phyloP scores from a whole-genome alignment of 2,113 vertebrate genomes.

The Platichthys flesus region DNA sequence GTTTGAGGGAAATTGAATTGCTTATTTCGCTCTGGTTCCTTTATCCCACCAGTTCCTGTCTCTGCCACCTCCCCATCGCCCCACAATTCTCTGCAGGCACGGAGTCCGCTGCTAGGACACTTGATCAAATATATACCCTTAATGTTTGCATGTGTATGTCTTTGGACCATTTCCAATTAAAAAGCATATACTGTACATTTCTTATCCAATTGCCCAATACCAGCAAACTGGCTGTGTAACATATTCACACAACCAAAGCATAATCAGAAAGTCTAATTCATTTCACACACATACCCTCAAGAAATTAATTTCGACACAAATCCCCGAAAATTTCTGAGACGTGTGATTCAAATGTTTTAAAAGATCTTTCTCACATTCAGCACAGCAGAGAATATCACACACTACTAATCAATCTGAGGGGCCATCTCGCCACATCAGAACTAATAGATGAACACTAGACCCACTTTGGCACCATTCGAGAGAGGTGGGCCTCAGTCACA shows the following conservation, averaged over 20 bases:
- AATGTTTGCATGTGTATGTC: constrained; percentile 1
- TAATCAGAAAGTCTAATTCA: constrained; percentile 5
- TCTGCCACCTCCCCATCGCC: constrained; percentile 11
- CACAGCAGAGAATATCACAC: constrained; percentile 2
- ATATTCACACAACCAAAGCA: neutral
- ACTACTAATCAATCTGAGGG: neutral
- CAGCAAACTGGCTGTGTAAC: neutral
- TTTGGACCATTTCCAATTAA: constrained; percentile 8
- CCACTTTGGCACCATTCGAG: neutral
- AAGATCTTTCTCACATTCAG: neutral
- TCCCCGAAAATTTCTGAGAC: neutral
- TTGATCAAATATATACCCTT: constrained; percentile 32
- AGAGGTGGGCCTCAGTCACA: constrained; percentile 46
- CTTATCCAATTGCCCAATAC: neutral
- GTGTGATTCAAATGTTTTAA: neutral
- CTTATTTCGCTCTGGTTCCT: constrained; percentile 50
- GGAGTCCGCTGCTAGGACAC: neutral
- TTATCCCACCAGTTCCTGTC: constrained; percentile 43
- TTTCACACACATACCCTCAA: neutral
- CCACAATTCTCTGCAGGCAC: constrained; percentile 8
- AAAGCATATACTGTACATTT: neutral
- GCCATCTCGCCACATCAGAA: constrained; percentile 1
- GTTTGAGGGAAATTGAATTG: constrained; percentile 72
- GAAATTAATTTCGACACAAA: neutral
- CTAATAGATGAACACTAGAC: constrained; percentile 18